phyloP scores from a whole-genome alignment of 1,140 invertebrate species.

The Tachypleus tridentatus region DNA sequence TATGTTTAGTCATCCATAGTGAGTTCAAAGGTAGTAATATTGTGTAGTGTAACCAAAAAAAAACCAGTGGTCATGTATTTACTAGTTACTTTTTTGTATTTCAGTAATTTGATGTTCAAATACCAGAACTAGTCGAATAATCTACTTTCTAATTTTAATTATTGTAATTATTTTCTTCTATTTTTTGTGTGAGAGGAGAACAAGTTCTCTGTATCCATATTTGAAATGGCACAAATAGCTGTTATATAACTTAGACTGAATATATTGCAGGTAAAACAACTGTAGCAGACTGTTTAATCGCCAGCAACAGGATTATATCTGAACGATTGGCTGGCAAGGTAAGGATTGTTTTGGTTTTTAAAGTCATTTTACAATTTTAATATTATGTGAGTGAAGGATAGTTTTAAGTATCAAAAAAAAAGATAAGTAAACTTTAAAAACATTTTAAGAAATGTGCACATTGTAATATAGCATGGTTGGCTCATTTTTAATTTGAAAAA shows the following conservation, averaged over 20 bases:
- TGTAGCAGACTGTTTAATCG: conserved; percentile 84
- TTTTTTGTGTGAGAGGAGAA: background rate
- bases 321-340: conserved; percentile 79
- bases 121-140: background rate
- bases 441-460: no score
- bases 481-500: no score
- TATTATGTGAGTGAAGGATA: no score
- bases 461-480: no score
- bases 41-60: no score
- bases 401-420: no score
- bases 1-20: no score
- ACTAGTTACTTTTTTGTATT: no score
- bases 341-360: conserved; percentile 29
- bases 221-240: conserved; percentile 5
- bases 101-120: no score
- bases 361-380: background rate
- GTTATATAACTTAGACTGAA: background rate
- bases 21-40: no score
- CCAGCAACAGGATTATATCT: conserved; percentile 93
- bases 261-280: conserved; percentile 71
- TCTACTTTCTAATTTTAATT: background rate
- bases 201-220: background rate
- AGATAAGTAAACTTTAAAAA: no score
- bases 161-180: background rate
- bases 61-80: no score